A percentile compares a stretch with the other conserved stretches of the same genome.
phyloP scores from a whole-genome alignment of 2,797 vertebrate genomes.

The Morus bassanus region DNA sequence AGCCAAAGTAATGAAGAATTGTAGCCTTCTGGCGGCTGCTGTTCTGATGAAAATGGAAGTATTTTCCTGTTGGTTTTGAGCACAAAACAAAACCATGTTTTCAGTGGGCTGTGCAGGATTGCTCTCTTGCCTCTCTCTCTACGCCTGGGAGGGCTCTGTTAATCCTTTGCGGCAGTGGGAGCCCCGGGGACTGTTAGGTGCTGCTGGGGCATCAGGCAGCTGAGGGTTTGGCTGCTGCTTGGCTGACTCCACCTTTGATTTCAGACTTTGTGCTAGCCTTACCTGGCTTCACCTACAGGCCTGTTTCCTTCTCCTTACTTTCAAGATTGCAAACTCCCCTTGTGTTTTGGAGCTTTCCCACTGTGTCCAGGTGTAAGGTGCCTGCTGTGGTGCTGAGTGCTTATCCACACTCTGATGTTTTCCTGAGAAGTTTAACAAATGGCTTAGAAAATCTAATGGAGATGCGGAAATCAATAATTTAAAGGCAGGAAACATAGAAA shows the following conservation, averaged over 20 bases:
- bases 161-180: background rate
- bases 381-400: background rate
- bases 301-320: background rate
- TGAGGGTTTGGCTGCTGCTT: background rate
- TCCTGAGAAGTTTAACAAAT: background rate
- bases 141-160: rapidly evolving
- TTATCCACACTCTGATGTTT: background rate
- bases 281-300: background rate
- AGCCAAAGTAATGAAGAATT: background rate
- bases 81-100: background rate
- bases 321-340: background rate
- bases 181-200: background rate
- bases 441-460: background rate
- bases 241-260: background rate
- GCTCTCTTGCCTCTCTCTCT: background rate
- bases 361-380: background rate
- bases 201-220: background rate
- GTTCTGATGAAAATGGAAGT: background rate
- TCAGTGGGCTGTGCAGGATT: background rate
- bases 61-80: background rate
- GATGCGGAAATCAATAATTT: background rate
- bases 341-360: background rate
- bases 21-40: background rate
- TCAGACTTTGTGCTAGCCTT: background rate
- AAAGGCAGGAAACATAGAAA: background rate